phyloP scores from a whole-genome alignment of 2,888 invertebrate species.

The Trisateles emortualis region DNA sequence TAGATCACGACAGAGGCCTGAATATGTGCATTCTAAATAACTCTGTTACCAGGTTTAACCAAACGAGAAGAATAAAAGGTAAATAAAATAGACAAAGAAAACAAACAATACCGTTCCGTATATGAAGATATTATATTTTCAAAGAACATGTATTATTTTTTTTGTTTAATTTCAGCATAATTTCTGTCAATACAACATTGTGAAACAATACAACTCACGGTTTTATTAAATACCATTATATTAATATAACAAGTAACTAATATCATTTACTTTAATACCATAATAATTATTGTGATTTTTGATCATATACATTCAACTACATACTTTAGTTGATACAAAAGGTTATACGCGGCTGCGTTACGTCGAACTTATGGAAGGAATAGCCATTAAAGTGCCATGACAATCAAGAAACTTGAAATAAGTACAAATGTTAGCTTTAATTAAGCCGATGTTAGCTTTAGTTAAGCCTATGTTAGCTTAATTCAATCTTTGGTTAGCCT shows the following conservation, averaged over 20 bases:
- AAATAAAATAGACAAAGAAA: slow-evolving; percentile 47
- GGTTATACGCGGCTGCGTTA: slow-evolving; percentile 67
- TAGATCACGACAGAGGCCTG: too few species aligned
- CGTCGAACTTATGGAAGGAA: slow-evolving; percentile 58
- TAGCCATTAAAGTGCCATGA: too few species aligned
- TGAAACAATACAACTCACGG: slow-evolving; percentile 81
- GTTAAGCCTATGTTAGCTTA: too few species aligned
- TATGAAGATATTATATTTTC: slow-evolving; percentile 87
- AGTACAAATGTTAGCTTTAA: too few species aligned
- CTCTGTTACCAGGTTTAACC: too few species aligned
- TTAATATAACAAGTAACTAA: slow-evolving; percentile 84
- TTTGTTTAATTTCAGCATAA: slow-evolving; percentile 80
- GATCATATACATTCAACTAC: slow-evolving; percentile 80
- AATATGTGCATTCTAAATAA: too few species aligned
- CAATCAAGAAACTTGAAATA: too few species aligned
- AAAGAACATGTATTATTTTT: slow-evolving; percentile 86
- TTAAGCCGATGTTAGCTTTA: too few species aligned
- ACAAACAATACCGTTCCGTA: slow-evolving; percentile 70
- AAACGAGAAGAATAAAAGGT: not conserved
- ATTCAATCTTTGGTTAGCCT: too few species aligned
- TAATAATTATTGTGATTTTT: slow-evolving; percentile 80
- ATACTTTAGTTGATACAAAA: slow-evolving; percentile 80
- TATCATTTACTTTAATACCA: slow-evolving; percentile 69
- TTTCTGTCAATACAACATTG: slow-evolving; percentile 81
- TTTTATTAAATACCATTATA: slow-evolving; percentile 70